phyloP scores from a whole-genome alignment of 2,797 vertebrate genomes.

The Catostomus latipinnis region DNA sequence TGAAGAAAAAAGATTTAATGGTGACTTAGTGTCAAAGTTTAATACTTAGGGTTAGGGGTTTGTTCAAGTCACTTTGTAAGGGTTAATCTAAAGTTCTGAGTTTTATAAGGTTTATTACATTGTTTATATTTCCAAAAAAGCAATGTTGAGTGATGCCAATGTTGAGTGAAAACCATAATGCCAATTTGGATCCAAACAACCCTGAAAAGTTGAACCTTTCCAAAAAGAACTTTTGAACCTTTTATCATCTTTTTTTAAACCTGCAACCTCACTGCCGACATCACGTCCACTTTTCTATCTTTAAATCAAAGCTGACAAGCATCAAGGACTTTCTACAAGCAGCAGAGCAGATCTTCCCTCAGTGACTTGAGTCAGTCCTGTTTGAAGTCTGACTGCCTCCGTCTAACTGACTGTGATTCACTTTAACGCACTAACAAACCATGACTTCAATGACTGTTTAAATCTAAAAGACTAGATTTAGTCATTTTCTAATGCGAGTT shows the following conservation, averaged over 20 bases:
- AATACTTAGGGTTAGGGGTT: too few relatives aligned
- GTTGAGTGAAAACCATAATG: neutral
- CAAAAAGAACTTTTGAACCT: neutral
- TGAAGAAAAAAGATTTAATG: too few relatives aligned
- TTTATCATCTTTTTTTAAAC: neutral
- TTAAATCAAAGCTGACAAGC: neutral
- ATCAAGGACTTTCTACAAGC: neutral
- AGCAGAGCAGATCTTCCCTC: neutral
- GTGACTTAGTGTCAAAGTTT: too few relatives aligned
- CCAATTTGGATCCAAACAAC: neutral
- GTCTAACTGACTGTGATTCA: neutral
- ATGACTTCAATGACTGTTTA: constrained; percentile 1
- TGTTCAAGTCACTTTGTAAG: too few relatives aligned
- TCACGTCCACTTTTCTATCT: neutral
- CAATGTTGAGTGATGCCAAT: too few relatives aligned
- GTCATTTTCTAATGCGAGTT: neutral
- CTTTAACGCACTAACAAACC: constrained; percentile 26
- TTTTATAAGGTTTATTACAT: too few relatives aligned
- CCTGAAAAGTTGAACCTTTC: neutral
- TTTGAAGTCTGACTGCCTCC: neutral
- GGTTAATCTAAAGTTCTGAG: too few relatives aligned
- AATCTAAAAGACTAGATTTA: neutral
- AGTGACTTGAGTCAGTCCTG: neutral
- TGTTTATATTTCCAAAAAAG: too few relatives aligned
- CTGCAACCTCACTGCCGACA: neutral